phyloP scores from a whole-genome alignment of 2,888 invertebrate genomes.

The Tethea ocularis region DNA sequence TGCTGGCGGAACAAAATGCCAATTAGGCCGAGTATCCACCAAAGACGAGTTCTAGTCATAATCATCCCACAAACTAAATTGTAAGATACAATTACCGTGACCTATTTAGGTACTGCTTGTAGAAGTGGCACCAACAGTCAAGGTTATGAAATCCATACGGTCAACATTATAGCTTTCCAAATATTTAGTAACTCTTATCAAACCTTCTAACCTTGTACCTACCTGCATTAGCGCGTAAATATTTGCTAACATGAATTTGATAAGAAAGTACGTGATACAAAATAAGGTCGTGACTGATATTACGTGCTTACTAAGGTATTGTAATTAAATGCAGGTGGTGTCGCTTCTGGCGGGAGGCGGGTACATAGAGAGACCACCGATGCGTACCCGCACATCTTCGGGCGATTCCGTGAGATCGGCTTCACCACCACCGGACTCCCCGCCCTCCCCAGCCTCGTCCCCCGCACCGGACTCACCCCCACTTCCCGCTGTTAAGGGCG shows the following conservation, averaged over 20 bases:
- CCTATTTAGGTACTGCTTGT: too few relatives aligned
- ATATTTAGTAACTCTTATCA: constrained; percentile 1
- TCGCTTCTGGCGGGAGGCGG: constrained; percentile 73
- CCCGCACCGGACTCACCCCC: constrained; percentile 74
- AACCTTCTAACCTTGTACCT: background rate
- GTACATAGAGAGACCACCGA: constrained; percentile 65
- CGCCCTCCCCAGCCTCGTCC: constrained; percentile 63
- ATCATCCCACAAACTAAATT: too few relatives aligned
- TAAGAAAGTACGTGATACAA: background rate
- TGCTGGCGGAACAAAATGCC: too few relatives aligned
- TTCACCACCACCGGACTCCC: constrained; percentile 71
- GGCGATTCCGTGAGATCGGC: constrained; percentile 68
- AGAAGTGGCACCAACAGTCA: too few relatives aligned
- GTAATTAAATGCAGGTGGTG: constrained; percentile 70
- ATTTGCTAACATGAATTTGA: background rate
- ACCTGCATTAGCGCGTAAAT: background rate
- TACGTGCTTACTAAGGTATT: background rate
- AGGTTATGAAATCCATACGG: too few relatives aligned
- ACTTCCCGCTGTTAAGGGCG: constrained; percentile 91
- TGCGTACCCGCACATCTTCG: constrained; percentile 73
- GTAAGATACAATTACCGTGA: too few relatives aligned
- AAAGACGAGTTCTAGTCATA: too few relatives aligned
- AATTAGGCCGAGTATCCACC: too few relatives aligned
- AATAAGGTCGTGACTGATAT: background rate
- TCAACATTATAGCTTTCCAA: background rate